Evolutionary conservation across 2,888 invertebrate genomes (phyloP).

Genomic region (Catocala fraxini): DNA sequence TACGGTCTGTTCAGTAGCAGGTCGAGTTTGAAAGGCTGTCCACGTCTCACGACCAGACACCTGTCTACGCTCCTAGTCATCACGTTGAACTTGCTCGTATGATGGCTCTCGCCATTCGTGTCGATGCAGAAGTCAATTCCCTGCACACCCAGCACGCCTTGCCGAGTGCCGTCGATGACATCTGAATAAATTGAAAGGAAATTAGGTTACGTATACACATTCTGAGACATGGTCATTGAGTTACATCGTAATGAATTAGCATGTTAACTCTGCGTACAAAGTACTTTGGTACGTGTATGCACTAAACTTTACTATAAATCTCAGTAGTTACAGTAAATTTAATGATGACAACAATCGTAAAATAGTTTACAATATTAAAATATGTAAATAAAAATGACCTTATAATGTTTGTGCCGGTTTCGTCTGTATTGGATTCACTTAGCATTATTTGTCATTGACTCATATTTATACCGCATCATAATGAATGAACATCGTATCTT

Average conservation of each 20-base stretch:
- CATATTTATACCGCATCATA: no score
- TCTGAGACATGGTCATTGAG: conserved; percentile 8
- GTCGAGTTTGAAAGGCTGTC: conserved; percentile 92
- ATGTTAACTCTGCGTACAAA: not conserved
- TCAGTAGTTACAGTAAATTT: no score
- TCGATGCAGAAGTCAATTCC: conserved; percentile 91
- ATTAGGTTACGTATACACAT: conserved; percentile 19
- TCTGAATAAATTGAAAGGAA: conserved; percentile 66
- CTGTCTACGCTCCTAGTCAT: conserved; percentile 89
- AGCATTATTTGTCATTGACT: no score
- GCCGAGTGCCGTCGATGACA: conserved; percentile 80
- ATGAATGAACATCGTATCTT: no score
- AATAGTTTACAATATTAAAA: no score
- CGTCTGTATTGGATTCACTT: no score
- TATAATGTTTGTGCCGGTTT: no score
- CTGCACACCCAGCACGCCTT: conserved; percentile 90
- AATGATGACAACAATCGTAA: no score
- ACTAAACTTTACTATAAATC: no score
- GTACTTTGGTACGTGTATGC: no score
- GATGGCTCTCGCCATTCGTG: conserved; percentile 92
- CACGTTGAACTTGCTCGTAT: conserved; percentile 92
- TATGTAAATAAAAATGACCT: no score
- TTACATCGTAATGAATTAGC: conserved; percentile 4
- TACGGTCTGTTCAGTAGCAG: conserved; percentile 92
- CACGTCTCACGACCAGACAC: conserved; percentile 93